Conservation (phyloP, 2,797 vertebrate genomes). For the Sandelia bainsii region DNA sequence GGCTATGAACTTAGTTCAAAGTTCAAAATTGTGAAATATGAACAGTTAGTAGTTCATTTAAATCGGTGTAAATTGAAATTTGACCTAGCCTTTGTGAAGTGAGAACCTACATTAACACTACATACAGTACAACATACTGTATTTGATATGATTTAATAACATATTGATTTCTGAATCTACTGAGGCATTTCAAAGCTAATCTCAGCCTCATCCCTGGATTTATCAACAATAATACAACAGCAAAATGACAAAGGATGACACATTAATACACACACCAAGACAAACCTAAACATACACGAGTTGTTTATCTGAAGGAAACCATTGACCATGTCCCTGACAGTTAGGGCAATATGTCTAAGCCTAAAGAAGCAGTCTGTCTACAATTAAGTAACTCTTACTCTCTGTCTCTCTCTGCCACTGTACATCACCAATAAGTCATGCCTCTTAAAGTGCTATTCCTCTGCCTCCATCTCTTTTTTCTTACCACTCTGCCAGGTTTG, state of each 20-base stretch:
- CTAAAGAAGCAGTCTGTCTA: constrained; percentile 80
- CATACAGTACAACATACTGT: constrained; percentile 7
- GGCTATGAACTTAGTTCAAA: too few species aligned
- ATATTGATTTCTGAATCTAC: constrained; percentile 41
- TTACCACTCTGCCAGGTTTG: constrained; percentile 39
- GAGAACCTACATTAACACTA: too few species aligned
- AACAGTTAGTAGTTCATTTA: too few species aligned
- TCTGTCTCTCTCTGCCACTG: constrained; percentile 24
- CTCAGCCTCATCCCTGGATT: constrained; percentile 26
- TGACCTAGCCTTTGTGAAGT: too few species aligned
- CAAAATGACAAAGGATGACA: constrained; percentile 38
- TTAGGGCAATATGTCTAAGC: constrained; percentile 78
- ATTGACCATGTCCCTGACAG: constrained; percentile 76
- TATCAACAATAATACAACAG: constrained; percentile 38
- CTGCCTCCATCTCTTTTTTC: constrained; percentile 37
- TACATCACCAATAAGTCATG: constrained; percentile 55
- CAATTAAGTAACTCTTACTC: constrained; percentile 71
- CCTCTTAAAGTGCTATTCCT: constrained; percentile 47
- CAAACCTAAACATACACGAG: constrained; percentile 44
- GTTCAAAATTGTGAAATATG: too few species aligned
- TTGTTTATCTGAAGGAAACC: constrained; percentile 74
- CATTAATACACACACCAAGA: constrained; percentile 38
- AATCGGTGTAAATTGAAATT: too few species aligned
- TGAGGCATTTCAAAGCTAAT: constrained; percentile 51
- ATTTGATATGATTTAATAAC: constrained; percentile 20